These are phyloP conservation scores for Drosophila sordidapex DNA, from an alignment of 2,888 invertebrate genomes.

Conservation along the genomic window DNA sequence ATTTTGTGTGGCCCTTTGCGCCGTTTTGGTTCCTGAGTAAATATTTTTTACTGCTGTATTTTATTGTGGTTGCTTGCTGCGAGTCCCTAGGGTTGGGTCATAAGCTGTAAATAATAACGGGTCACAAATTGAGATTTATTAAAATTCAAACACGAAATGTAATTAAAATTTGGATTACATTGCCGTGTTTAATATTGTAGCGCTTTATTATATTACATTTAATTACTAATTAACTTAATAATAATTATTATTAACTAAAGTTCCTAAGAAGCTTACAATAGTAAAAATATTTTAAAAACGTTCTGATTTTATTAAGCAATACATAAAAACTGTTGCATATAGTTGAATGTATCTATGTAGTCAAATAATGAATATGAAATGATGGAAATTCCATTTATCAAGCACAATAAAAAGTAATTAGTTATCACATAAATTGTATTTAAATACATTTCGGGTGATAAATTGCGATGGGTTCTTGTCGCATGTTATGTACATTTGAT, in stretches of 20 bases:
- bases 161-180: conserved; percentile 27
- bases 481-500: background rate
- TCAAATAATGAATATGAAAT: background rate
- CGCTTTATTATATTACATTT: background rate
- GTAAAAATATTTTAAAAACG: background rate
- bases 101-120: conserved; percentile 23
- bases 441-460: background rate
- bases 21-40: conserved; percentile 19
- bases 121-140: conserved; percentile 18
- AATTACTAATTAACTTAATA: background rate
- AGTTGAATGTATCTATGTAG: conserved; percentile 1
- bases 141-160: conserved; percentile 20
- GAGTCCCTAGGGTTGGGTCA: background rate
- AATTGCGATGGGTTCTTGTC: conserved; percentile 10
- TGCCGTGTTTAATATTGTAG: background rate
- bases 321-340: background rate
- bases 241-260: background rate
- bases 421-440: conserved; percentile 1
- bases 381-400: background rate
- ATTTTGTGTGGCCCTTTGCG: conserved; percentile 20
- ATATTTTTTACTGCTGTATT: conserved; percentile 25
- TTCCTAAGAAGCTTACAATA: too few relatives aligned
- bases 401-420: conserved; percentile 20
- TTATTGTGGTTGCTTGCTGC: conserved; percentile 21
- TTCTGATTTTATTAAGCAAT: background rate